Base-by-base conservation (phyloP, 1,140 invertebrate genomes). In the Drosophila leontia region DNA sequence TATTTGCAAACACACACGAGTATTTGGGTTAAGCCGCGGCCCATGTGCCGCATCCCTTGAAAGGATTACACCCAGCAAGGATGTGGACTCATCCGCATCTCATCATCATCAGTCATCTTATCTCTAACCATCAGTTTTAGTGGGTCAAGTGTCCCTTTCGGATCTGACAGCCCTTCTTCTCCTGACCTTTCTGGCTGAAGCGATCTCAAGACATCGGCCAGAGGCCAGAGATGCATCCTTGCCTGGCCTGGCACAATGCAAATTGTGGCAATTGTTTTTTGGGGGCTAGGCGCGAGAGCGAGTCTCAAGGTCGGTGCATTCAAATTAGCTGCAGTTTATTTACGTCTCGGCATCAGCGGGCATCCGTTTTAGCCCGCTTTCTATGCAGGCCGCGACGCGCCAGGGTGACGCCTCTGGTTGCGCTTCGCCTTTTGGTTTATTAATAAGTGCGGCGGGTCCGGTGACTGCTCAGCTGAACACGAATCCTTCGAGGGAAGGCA, bases 281-380 rank as follows among this genome's bases (percentile, higher is more conserved):
- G 45, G 48, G 29, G 56, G 62, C 23, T 26, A 23, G 13, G 60
- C 5, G 19, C 3, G 26, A 32, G 37, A 19, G 45, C 12, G 23
- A 26, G 44, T 42, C 69, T 37, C 53, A 74, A 60, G 70, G 70
- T 34, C 37, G 55, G 23, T 60, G 70, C 68, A 74, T 74, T 74
- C 45, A 74, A 72, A 74, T 74, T 74, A 74, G 55, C 53, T 74
- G 70, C 70, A 74, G 45, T 72, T 74, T 74, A 74, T 74, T 74
- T 74, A 72, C 70, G 70, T 72, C 70, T 26, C 68, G 63, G 29
- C 67, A 56, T 53, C 32, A 44, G 23, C 51, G 23, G 41, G 67
- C 29, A 55, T 69, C 67, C 67, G 37, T 55, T 69, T 44, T 35
- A 61, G 62, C 8, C n/a, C 32, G 39, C 37, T 37, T 57, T 60